A percentile compares a stretch with the other conserved stretches of the same genome.
These are phyloP conservation scores for Florisuga fusca DNA, from an alignment of 2,797 vertebrate species.

Conservation along the genomic window DNA sequence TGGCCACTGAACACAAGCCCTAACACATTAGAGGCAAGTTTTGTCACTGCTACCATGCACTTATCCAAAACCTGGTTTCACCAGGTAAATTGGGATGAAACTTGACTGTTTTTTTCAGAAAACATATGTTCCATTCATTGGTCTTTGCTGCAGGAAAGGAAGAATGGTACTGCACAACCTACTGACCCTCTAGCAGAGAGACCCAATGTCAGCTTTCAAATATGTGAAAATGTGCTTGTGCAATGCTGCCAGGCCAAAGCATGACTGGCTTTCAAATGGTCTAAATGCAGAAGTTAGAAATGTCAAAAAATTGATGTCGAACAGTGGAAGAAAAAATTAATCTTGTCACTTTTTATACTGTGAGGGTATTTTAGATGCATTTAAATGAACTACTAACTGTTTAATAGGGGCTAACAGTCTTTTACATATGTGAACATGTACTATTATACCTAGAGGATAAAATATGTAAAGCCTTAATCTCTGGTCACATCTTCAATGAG, in stretches of 20 bases:
- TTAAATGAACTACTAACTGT: not conserved
- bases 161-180: not conserved
- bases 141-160: not conserved
- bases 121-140: not conserved
- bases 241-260: not conserved
- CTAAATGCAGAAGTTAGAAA: not conserved
- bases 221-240: rapidly evolving
- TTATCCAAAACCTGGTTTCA: not conserved
- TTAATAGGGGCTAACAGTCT: not conserved
- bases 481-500: not conserved
- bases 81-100: not conserved
- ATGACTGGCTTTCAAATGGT: not conserved
- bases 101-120: not conserved
- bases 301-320: not conserved
- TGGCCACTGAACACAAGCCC: not conserved
- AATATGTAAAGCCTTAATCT: not conserved
- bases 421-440: not conserved
- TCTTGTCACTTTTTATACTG: not conserved
- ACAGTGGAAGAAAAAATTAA: not conserved
- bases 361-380: not conserved
- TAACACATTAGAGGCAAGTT: not conserved
- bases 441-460: not conserved
- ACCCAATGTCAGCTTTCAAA: not conserved
- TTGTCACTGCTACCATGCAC: not conserved
- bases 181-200: not conserved